Evolutionary conservation across 2,888 invertebrate genomes (phyloP).

Genomic region (Metopia argyrocephala): DNA sequence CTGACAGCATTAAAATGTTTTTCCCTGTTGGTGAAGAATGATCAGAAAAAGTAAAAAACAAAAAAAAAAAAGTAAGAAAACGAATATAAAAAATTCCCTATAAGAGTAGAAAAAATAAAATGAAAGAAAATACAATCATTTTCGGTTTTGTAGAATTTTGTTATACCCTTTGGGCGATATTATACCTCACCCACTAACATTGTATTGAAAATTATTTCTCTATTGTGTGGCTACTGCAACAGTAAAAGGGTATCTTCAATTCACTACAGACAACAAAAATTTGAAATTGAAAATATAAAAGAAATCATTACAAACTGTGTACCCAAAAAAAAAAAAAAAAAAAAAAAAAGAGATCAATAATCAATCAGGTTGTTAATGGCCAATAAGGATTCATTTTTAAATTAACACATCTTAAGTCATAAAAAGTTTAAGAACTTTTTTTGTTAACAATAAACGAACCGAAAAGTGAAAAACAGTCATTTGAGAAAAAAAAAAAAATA

Average conservation of each 20-base stretch:
- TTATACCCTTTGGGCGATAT: conserved; percentile 41
- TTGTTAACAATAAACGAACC: background rate
- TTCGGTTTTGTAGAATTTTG: conserved; percentile 29
- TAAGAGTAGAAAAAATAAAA: background rate
- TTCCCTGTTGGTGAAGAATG: conserved; percentile 45
- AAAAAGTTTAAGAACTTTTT: background rate
- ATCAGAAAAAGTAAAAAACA: conserved; percentile 14
- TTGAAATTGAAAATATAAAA: no score
- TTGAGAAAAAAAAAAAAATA: background rate
- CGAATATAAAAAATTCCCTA: background rate
- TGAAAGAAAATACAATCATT: background rate
- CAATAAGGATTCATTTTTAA: conserved; percentile 32
- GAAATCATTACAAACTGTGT: no score
- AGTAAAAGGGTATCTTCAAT: background rate
- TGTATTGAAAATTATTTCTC: background rate
- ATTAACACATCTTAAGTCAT: conserved; percentile 41
- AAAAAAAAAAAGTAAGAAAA: background rate
- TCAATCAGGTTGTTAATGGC: conserved; percentile 43
- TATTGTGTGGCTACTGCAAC: background rate
- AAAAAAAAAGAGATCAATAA: conserved; percentile 35
- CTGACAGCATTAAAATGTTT: conserved; percentile 58
- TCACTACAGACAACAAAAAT: background rate
- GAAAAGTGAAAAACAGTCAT: background rate
- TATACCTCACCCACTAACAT: background rate
- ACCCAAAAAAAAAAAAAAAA: no score